These are phyloP conservation scores for Bettongia penicillata DNA, from an alignment of 2,113 vertebrate species.

Conservation along the genomic window DNA sequence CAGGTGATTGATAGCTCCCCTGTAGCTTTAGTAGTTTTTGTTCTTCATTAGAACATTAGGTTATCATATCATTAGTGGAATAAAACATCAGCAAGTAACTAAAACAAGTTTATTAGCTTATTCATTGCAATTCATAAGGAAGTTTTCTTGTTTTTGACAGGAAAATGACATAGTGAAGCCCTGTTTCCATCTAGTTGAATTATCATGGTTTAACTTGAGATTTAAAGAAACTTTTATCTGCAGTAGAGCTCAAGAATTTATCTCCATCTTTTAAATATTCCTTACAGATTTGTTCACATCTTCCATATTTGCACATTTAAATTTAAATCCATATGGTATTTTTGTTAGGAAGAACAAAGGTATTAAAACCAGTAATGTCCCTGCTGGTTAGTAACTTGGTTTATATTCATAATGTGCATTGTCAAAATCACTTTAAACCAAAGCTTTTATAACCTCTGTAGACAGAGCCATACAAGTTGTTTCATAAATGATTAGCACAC, in stretches of 20 bases:
- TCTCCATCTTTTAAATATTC: constrained; percentile 55
- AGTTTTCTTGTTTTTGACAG: constrained; percentile 53
- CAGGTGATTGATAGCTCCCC: neutral
- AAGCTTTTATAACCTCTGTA: constrained; percentile 82
- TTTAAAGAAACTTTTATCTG: constrained; percentile 67
- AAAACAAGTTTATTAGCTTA: constrained; percentile 69
- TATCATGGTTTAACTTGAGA: constrained; percentile 65
- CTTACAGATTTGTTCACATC: constrained; percentile 59
- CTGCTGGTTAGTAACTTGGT: constrained; percentile 75
- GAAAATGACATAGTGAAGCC: constrained; percentile 47
- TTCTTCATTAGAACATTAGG: constrained; percentile 57
- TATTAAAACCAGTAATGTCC: constrained; percentile 61
- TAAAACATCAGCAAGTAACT: constrained; percentile 66
- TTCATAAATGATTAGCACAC: constrained; percentile 71
- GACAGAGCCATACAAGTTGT: constrained; percentile 72
- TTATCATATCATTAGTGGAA: constrained; percentile 64
- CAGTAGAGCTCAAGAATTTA: constrained; percentile 39
- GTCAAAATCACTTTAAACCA: constrained; percentile 81
- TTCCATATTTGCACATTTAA: constrained; percentile 74
- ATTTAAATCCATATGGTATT: constrained; percentile 65
- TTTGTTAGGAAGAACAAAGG: constrained; percentile 70
- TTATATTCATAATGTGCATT: constrained; percentile 77
- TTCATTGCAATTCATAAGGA: constrained; percentile 44
- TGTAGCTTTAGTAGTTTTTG: neutral
- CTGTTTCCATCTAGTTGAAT: constrained; percentile 20